phyloP scores from a whole-genome alignment of 2,113 vertebrate genomes.

The Ranitomeya variabilis region DNA sequence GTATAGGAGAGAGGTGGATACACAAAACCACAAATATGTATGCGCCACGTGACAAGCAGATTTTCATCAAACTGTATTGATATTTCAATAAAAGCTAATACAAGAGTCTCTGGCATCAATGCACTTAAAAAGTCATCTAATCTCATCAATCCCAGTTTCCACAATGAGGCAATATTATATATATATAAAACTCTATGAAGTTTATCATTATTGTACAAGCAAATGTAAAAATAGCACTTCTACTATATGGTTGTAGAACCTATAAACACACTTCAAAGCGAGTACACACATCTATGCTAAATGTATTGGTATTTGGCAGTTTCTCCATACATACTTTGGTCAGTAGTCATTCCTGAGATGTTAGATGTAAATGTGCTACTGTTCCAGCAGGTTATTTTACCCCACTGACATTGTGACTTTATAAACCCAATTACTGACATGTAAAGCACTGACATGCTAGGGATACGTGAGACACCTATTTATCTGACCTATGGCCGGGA shows the following conservation, averaged over 20 bases:
- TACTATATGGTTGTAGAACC: neutral
- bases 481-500: neutral
- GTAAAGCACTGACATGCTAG: neutral
- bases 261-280: neutral
- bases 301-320: neutral
- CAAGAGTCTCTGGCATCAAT: neutral
- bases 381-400: neutral
- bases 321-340: neutral
- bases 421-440: neutral
- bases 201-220: neutral
- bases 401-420: neutral
- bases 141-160: neutral
- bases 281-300: constrained; percentile 1
- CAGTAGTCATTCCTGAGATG: neutral
- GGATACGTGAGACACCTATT: neutral
- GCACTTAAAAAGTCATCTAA: neutral
- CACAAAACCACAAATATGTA: neutral
- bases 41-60: neutral
- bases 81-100: neutral
- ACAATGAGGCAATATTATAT: neutral
- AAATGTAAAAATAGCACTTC: neutral
- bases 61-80: neutral
- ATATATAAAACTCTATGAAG: neutral
- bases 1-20: neutral
- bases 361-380: neutral